Conservation (phyloP, 1,140 invertebrate species). For the Contarinia nasturtii region DNA sequence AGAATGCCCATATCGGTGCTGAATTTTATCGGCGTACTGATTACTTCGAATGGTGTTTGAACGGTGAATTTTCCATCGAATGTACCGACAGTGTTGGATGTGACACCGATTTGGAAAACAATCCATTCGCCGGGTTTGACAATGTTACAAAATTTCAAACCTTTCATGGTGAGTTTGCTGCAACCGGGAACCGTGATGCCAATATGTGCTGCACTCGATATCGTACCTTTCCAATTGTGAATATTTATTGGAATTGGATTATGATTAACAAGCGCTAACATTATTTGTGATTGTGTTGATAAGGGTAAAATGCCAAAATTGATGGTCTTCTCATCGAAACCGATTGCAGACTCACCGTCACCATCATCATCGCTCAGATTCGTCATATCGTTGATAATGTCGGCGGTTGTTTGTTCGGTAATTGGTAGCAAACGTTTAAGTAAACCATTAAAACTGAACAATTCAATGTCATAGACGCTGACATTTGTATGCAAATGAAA, state of each 20-base stretch:
- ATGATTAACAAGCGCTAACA: constrained; percentile 15
- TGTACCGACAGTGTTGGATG: constrained; percentile 46
- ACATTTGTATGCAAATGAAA: constrained; percentile 1
- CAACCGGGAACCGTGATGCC: not conserved
- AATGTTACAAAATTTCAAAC: constrained; percentile 23
- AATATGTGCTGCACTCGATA: constrained; percentile 7
- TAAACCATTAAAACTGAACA: constrained; percentile 14
- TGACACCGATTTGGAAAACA: constrained; percentile 50
- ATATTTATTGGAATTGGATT: constrained; percentile 19
- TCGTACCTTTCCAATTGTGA: constrained; percentile 16
- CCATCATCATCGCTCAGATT: too few relatives aligned
- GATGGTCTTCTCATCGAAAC: constrained; percentile 9
- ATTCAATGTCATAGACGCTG: constrained; percentile 6
- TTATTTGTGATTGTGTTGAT: constrained; percentile 14
- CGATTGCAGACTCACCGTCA: not conserved
- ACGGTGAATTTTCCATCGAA: constrained; percentile 50
- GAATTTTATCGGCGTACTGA: constrained; percentile 40
- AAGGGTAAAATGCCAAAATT: constrained; percentile 16
- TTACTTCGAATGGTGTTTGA: constrained; percentile 50
- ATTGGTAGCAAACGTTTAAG: constrained; percentile 9
- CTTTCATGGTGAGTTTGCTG: constrained; percentile 10
- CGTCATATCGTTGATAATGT: too few relatives aligned
- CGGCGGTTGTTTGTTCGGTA: constrained; percentile 3
- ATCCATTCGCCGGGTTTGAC: constrained; percentile 48
- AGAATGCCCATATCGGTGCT: constrained; percentile 36